Base-by-base conservation (phyloP, 2,888 invertebrate genomes). In the Phorcus lineatus region DNA sequence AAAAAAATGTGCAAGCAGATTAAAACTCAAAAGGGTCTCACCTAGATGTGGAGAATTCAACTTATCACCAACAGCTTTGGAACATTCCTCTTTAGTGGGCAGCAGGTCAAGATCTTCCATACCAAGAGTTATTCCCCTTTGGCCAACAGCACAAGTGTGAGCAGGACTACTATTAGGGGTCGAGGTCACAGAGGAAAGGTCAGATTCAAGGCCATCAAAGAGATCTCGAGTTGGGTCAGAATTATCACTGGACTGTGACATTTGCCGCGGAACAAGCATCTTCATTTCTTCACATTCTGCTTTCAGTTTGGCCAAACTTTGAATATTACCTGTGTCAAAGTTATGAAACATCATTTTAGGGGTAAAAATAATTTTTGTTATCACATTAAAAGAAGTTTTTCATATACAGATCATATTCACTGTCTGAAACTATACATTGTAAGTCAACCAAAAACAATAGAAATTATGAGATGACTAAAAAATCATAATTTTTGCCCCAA, bases 271-370 rank as follows among this genome's bases (percentile, higher is more conserved):
- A 28, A 91, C 88, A 55, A 92, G 78, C 54, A 89, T 90, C 81
- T 89, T 90, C 19, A 91, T 89, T 36, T 91, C 91, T 74, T 90
- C 89, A 88, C 91, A 92, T 77, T 92, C 92, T 22, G 87, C 84
- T 82, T 86, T 85, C 52, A 92, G 83, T 70, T 88, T 90, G 78
- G 90, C 91, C 62, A 91, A 85, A 82, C 86, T 88, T 28, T 88
- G 84, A 28, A 87, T 80, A 80, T 86, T 84, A 9, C 85, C 90
- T 90, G 81, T 16, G 67, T 47, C 7, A 47, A 24, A 75, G 16
- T 19, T n/a, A 22, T n/a, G 24, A 40, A 75, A 70, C 7, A 9
- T 70, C 7, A 31, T n/a, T 31, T 31, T 6, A 28, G 4, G 24
- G 16, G 17, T n/a, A 67, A 24, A 67, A 28, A 28, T 2, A 17